These are phyloP conservation scores for Synergus itoensis DNA, from an alignment of 2,888 invertebrate species.

Conservation along the genomic window DNA sequence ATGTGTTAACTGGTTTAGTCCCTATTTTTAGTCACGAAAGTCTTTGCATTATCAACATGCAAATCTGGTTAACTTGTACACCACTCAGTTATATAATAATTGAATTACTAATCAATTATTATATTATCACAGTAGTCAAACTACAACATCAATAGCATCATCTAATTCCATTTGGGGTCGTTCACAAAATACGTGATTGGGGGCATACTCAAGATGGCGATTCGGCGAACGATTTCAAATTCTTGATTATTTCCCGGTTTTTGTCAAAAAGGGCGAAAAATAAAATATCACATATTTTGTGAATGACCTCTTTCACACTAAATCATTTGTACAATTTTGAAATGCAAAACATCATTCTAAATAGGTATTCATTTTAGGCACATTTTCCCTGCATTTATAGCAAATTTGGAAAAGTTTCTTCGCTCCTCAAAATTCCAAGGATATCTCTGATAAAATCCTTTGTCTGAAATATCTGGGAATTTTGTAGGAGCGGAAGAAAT, in stretches of 20 bases:
- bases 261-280: too few relatives aligned
- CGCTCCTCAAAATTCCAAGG: background rate
- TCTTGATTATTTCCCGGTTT: too few relatives aligned
- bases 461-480: background rate
- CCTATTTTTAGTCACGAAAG: background rate
- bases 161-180: background rate
- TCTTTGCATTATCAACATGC: slow-evolving; percentile 20
- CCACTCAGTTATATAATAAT: background rate
- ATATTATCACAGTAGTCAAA: background rate
- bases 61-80: background rate
- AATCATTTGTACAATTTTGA: background rate
- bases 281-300: background rate
- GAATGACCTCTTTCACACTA: background rate
- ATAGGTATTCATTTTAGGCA: background rate
- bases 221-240: too few relatives aligned
- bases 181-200: too few relatives aligned
- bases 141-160: slow-evolving; percentile 1
- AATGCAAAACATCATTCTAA: background rate
- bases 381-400: slow-evolving; percentile 15
- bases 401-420: background rate
- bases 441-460: background rate
- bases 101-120: background rate
- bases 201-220: too few relatives aligned
- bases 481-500: background rate
- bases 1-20: slow-evolving; percentile 30